These are phyloP conservation scores for Drosophila pallidifrons DNA, from an alignment of 1,140 invertebrate species.

Conservation along the genomic window DNA sequence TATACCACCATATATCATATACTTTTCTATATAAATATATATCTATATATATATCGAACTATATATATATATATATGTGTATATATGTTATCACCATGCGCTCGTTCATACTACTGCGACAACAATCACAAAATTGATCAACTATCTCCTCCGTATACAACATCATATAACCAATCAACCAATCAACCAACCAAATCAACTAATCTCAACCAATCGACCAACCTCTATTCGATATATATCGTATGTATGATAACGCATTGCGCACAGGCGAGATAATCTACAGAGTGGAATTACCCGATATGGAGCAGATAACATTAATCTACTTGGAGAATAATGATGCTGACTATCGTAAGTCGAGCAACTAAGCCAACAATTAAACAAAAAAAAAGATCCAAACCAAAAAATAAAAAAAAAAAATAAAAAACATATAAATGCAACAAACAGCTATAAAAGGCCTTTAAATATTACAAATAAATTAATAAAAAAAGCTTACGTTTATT, in stretches of 20 bases:
- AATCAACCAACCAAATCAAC: conserved; percentile 50
- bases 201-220: conserved; percentile 55
- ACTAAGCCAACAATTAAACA: conserved; percentile 74
- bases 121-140: conserved; percentile 69
- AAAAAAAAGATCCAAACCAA: conserved; percentile 56
- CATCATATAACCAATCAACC: conserved; percentile 41
- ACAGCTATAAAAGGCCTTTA: conserved; percentile 54
- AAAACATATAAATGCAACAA: conserved; percentile 55
- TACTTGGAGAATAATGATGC: conserved; percentile 92
- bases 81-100: conserved; percentile 63
- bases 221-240: conserved; percentile 49
- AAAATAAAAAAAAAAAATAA: conserved; percentile 44
- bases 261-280: conserved; percentile 92
- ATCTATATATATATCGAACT: conserved; percentile 14
- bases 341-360: conserved; percentile 89
- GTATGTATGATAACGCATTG: conserved; percentile 43
- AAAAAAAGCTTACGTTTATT: conserved; percentile 54
- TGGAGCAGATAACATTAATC: conserved; percentile 95
- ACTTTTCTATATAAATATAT: conserved; percentile 16
- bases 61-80: conserved; percentile 52
- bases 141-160: conserved; percentile 44
- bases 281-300: conserved; percentile 94
- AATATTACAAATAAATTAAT: conserved; percentile 46
- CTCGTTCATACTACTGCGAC: conserved; percentile 63
- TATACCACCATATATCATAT: conserved; percentile 16